Evolutionary conservation across 2,888 invertebrate genomes (phyloP), one percentile per base, ranked within the genome.

Genomic region (Cylindroiulus punctatus): DNA sequence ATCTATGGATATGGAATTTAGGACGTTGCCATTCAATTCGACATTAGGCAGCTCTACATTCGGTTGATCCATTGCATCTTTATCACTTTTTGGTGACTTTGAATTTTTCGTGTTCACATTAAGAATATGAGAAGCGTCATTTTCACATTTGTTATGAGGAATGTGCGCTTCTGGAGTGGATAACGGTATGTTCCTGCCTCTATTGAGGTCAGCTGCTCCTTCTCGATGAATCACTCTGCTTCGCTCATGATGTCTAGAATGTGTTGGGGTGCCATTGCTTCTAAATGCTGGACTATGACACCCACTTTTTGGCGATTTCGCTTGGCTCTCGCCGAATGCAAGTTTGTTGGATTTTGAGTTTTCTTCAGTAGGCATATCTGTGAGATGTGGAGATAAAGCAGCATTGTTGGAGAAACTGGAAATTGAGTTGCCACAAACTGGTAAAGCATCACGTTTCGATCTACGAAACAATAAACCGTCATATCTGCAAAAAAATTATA

Each of bases 401-500:
- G 30, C 26, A 26, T 30, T 76, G 26, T 30, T 76, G 12, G 76
- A 10, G 12, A 76, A 30, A 76, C 26, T 30, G 1, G 3, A 14
- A 30, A 30, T 14, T 0, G 76, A 14, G 8, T 10, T 26, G 65
- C 26, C 19, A 17, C 26, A 0, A 22, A 26, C 19, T 14, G 26
- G 30, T 14, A 26, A 14, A 1, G 30, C 76, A 30, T 8, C 76
- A 14, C 76, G 26, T 3, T 76, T 76, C 3, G 26, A 76, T 76
- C 76, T 26, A 30, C 76, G 76, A 44, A 83, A 83, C n/a, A 83
- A 36, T 40, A 83, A 83, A 12, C 26, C 17, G 7, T 83, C 57
- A 52, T 84, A 52, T 30, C 57, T 84, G 84, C 52, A 84, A 30
- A 7, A 36, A 36, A 36, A 84, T 19, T 42, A 84, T n/a, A 84